A percentile compares a stretch with the other conserved stretches of the same genome.
phyloP scores from a whole-genome alignment of 2,888 invertebrate genomes.

The Agrotis ipsilon region DNA sequence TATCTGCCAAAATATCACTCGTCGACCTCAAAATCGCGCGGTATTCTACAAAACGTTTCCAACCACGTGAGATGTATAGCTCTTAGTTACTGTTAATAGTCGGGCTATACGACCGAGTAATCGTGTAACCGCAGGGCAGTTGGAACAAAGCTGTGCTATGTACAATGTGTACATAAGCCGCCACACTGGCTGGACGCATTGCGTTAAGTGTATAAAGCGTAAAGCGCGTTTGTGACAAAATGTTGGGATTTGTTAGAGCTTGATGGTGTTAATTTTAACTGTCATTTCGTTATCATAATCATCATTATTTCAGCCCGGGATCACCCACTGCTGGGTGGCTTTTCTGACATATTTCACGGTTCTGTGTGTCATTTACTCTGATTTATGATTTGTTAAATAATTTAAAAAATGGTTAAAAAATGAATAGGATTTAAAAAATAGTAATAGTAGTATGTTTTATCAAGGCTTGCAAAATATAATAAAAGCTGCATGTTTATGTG shows the following conservation, averaged over 20 bases:
- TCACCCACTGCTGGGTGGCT: no score
- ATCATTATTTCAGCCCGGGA: no score
- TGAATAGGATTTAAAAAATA: no score
- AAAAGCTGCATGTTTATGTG: no score
- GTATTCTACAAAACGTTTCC: not conserved
- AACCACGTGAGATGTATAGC: not conserved
- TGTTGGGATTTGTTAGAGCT: not conserved
- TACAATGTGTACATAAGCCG: conserved; percentile 15
- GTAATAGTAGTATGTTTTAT: no score
- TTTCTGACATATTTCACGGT: no score
- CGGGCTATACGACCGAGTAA: conserved; percentile 7
- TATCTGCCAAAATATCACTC: not conserved
- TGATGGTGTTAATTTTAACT: no score
- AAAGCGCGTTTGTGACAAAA: not conserved
- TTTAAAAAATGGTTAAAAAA: no score
- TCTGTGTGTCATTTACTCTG: no score
- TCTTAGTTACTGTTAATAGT: conserved; percentile 31
- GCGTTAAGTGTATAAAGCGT: not conserved
- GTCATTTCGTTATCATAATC: no score
- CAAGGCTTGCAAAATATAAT: no score
- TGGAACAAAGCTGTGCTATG: conserved; percentile 28
- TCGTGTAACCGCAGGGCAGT: conserved; percentile 29
- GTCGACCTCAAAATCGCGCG: not conserved
- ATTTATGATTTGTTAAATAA: no score
- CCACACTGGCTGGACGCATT: not conserved